These are phyloP conservation scores for Cyprinodon diabolis DNA, from an alignment of 2,797 vertebrate genomes.

Conservation along the genomic window DNA sequence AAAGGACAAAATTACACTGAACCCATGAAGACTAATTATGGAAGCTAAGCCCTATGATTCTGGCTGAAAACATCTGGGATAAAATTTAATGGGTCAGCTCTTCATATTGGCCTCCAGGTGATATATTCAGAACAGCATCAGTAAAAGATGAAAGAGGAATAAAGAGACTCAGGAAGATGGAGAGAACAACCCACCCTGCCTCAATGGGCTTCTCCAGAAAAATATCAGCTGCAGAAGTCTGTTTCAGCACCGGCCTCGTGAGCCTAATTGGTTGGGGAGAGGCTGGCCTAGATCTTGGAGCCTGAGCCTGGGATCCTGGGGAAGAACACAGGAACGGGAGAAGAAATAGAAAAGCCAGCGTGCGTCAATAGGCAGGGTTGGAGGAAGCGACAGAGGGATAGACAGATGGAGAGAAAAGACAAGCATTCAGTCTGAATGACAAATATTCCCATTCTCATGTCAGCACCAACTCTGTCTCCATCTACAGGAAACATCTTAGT, in stretches of 20 bases:
- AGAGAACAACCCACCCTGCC: constrained; percentile 80
- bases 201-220: constrained; percentile 81
- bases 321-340: constrained; percentile 28
- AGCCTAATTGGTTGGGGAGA: constrained; percentile 87
- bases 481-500: constrained; percentile 56
- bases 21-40: constrained; percentile 12
- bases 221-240: constrained; percentile 72
- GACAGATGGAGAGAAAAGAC: constrained; percentile 9
- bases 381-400: constrained; percentile 13
- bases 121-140: constrained; percentile 13
- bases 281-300: constrained; percentile 61
- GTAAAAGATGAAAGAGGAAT: constrained; percentile 14
- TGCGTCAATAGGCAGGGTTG: not conserved
- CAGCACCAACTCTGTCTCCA: constrained; percentile 57
- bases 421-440: constrained; percentile 24
- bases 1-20: constrained; percentile 6
- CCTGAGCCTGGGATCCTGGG: constrained; percentile 69
- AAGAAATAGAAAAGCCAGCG: constrained; percentile 1
- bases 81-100: constrained; percentile 37
- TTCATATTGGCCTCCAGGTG: constrained; percentile 8
- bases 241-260: constrained; percentile 69
- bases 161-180: not conserved
- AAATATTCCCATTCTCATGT: constrained; percentile 5
- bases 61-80: constrained; percentile 7
- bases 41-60: constrained; percentile 17